Base-by-base conservation (phyloP, 2,797 vertebrate genomes). In the Anabas testudineus region DNA sequence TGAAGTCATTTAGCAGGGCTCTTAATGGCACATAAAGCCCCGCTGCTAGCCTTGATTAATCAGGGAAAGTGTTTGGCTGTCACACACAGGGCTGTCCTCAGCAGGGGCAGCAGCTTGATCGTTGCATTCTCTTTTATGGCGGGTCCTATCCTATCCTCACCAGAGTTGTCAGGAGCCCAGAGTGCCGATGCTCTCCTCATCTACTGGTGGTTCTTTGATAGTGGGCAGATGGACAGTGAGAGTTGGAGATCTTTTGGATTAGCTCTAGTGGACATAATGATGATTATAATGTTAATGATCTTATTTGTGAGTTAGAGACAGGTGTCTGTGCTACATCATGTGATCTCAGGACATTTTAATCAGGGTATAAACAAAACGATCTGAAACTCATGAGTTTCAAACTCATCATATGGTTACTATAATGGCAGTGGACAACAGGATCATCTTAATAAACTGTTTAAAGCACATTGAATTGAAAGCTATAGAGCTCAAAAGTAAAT, bases 1-100 rank as follows among this genome's bases (percentile, higher is more conserved):
- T 88, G 74, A 82, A 90, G 90, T 91, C 86, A 90, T 93, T 92
- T 90, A 89, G 86, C 59, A 41, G 48, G 85, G 74, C 83, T 87
- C 82, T 87, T 91, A 92, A 91, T 90, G 87, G 86, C 83, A 85
- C 86, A 87, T 88, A 92, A 92, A 92, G 80, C 88, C 85, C 76
- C 32, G 60, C 86, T 87, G 86, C 82, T 85, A 43, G 82, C 82
- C 81, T 91, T 91, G 87, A 92, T 92, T 93, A 91, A 92, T 93
- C 90, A 92, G 79, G 82, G 82, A 88, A 90, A 91, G 90, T 91
- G 88, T 90, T 91, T 86, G 83, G 83, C 86, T 80, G 78, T 85
- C 78, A 82, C 85, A 88, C 78, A 78, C 68, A 59, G 85, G 82
- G 82, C 74, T 83, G 80, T 85, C 85, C 88, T 86, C 81, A 85